Percentiles rank a stretch among this genome's conserved stretches.
phyloP scores from a whole-genome alignment of 2,888 invertebrate species.

The Cosmopolites sordidus region DNA sequence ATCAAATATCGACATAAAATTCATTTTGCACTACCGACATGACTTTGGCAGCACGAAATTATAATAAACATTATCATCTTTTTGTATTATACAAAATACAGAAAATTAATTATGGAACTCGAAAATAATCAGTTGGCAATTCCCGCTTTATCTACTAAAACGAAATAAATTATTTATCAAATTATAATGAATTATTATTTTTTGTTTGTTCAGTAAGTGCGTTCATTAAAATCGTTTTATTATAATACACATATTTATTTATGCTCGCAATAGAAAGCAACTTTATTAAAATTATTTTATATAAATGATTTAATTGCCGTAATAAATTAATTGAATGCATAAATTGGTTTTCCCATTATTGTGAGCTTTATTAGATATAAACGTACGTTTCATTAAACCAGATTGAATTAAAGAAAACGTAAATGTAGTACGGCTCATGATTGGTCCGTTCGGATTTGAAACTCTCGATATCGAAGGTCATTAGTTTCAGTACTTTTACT shows the following conservation, averaged over 20 bases:
- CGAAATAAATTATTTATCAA: neutral
- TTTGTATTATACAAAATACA: neutral
- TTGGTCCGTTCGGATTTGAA: neutral
- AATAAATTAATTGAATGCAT: conserved; percentile 1
- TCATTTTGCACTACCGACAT: neutral
- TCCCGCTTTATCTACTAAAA: neutral
- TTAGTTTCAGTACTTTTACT: neutral
- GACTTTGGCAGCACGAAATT: neutral
- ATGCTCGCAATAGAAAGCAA: neutral
- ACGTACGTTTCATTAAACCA: neutral
- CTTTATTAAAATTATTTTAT: conserved; percentile 13
- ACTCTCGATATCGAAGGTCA: neutral
- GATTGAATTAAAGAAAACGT: neutral
- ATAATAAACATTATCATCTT: neutral
- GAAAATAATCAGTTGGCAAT: conserved; percentile 1
- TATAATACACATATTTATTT: conserved; percentile 6
- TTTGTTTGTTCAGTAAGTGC: conserved; percentile 5
- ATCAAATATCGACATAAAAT: no score
- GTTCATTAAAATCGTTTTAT: conserved; percentile 8
- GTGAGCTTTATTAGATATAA: neutral
- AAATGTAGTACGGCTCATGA: neutral
- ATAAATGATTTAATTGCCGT: conserved; percentile 4
- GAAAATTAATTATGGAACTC: neutral
- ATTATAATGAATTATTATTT: conserved; percentile 10
- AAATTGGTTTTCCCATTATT: neutral